Evolutionary conservation across 1,140 invertebrate species (phyloP), one percentile per base, ranked within the genome.

Genomic region (Gryon sp.): DNA sequence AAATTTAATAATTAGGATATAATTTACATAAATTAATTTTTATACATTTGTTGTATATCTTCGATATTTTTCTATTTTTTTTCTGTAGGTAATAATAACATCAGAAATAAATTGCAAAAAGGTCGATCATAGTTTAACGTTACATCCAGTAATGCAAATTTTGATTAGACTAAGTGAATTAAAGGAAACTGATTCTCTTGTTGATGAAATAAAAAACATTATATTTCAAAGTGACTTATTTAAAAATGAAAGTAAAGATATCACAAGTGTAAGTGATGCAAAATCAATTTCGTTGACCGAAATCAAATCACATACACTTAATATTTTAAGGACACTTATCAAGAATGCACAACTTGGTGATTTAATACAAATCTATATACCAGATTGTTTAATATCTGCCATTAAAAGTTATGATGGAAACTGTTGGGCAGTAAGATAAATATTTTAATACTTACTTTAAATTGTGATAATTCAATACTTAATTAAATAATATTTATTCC

Each of bases 311-410:
- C 97, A 98, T 89, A 91, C 94, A 4, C 84, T 97, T 59, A 98
- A 98, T 88, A 95, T 98, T 53, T 88, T 98, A 40, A 88, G 96
- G 73, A 92, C 93, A 0, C 84, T 98, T 19, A 96, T 93, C 79
- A 91, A 93, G 46, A 93, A 97, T 85, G 91, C 92, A 19, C 90
- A 92, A 55, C 88, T 98, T 7, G 92, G 92, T 16, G 94, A 96
- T 59, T 85, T 91, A 60, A 92, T 95, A 0, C 91, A 91, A 34
- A 89, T 91, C 6, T 97, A 93, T 87, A 90, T 96, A 11, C 91
- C 92, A 1, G 88, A 92, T 41, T 95, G 93, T 50, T 87, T 98
- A 0, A 90, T 92, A 76, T 90, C 92, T 6, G 93, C 96, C 5
- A 90, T 98, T 15, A 86, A 84, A 9, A 94, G 94, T 40, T 96